Evolutionary conservation across 2,113 vertebrate genomes (phyloP).

Genomic region (Benitochromis conjunctus): DNA sequence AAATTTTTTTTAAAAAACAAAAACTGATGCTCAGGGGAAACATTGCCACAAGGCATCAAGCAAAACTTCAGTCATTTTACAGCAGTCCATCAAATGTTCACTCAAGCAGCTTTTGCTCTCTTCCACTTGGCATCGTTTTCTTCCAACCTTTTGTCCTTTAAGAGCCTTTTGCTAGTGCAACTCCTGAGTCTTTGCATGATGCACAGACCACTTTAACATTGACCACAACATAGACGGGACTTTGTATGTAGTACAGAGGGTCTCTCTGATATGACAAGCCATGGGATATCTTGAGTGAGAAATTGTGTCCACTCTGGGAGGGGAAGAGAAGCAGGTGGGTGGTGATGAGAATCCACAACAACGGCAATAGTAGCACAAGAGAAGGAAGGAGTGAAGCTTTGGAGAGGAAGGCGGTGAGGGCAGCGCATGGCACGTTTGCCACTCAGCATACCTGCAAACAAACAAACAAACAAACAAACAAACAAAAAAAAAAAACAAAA

Average conservation of each 20-base stretch:
- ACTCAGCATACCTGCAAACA: constrained; percentile 72
- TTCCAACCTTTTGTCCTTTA: not conserved
- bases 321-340: not conserved
- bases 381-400: not conserved
- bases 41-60: constrained; percentile 5
- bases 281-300: not conserved
- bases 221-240: constrained; percentile 25
- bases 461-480: too few relatives aligned
- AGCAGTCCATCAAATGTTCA: constrained; percentile 33
- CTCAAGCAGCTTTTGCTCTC: not conserved
- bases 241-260: not conserved
- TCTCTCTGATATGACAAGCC: not conserved
- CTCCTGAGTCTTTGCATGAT: constrained; percentile 8
- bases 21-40: not conserved
- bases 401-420: not conserved
- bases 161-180: not conserved
- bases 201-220: constrained; percentile 16
- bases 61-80: constrained; percentile 22
- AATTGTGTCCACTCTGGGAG: not conserved
- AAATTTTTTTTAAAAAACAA: not conserved
- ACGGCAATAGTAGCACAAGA: not conserved
- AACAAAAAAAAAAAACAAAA: too few relatives aligned
- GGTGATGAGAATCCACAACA: constrained; percentile 14
- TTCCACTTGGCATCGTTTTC: not conserved
- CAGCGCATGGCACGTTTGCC: not conserved